These are phyloP conservation scores for Leptodactylus fuscus DNA, from an alignment of 2,113 vertebrate species.

Conservation along the genomic window DNA sequence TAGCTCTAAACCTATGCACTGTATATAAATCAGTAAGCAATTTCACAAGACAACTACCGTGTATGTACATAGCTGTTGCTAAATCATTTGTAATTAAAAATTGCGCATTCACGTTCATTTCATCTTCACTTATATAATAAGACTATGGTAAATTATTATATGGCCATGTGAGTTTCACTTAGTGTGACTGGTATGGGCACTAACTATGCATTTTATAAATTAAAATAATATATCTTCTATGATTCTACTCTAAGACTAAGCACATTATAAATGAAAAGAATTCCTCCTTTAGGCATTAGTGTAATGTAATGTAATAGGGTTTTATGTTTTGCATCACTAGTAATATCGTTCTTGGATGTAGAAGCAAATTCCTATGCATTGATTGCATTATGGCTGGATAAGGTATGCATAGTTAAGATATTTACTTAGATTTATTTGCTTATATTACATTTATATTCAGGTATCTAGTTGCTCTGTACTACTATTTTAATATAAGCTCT, in stretches of 20 bases:
- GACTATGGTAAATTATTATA: constrained; percentile 11
- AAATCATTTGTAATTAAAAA: constrained; percentile 19
- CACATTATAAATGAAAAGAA: constrained; percentile 42
- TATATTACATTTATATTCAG: constrained; percentile 36
- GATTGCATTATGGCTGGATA: constrained; percentile 26
- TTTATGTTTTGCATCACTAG: constrained; percentile 22
- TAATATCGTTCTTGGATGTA: constrained; percentile 12
- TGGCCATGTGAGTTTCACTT: not conserved
- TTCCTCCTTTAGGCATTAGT: constrained; percentile 45
- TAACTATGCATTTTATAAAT: constrained; percentile 28
- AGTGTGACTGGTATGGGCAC: not conserved
- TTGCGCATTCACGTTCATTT: not conserved
- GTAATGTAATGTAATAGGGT: constrained; percentile 21
- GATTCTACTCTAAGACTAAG: not conserved
- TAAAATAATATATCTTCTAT: constrained; percentile 32
- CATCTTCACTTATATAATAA: constrained; percentile 26
- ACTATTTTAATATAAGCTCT: constrained; percentile 3
- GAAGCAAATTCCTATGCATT: constrained; percentile 32
- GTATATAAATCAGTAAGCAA: not conserved
- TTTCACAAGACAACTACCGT: not conserved
- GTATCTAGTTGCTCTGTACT: not conserved
- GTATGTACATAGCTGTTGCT: too few species aligned
- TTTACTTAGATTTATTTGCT: constrained; percentile 8
- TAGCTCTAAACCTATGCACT: too few species aligned
- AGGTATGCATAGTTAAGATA: constrained; percentile 38